These are phyloP conservation scores for Dolomedes plantarius DNA, from an alignment of 2,888 invertebrate species.

Conservation along the genomic window DNA sequence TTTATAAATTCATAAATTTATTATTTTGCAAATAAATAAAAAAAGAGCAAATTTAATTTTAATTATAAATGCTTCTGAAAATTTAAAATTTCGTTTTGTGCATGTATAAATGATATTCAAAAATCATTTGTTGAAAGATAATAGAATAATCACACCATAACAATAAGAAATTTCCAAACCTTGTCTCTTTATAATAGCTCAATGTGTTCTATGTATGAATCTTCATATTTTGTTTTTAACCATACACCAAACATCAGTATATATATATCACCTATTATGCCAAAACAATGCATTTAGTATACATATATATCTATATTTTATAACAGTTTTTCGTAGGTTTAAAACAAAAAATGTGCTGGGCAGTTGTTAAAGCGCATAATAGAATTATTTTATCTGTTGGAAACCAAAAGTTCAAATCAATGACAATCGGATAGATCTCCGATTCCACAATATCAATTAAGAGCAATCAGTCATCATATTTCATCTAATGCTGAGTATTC, in stretches of 20 bases:
- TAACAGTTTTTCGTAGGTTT: slow-evolving; percentile 52
- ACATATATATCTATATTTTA: slow-evolving; percentile 59
- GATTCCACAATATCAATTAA: slow-evolving; percentile 54
- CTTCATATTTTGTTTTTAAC: not conserved
- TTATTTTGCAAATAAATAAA: too few relatives aligned
- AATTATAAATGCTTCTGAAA: too few relatives aligned
- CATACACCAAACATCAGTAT: slow-evolving; percentile 9
- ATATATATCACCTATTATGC: slow-evolving; percentile 52
- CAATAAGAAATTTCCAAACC: too few relatives aligned
- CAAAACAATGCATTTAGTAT: slow-evolving; percentile 69
- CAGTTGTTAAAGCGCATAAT: slow-evolving; percentile 27
- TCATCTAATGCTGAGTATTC: slow-evolving; percentile 36
- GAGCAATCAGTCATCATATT: slow-evolving; percentile 42
- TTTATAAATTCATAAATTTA: too few relatives aligned
- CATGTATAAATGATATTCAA: too few relatives aligned
- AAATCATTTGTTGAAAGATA: too few relatives aligned
- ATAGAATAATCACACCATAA: too few relatives aligned
- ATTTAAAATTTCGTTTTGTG: too few relatives aligned
- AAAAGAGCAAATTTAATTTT: too few relatives aligned
- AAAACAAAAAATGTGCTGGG: slow-evolving; percentile 23
- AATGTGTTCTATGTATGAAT: not conserved
- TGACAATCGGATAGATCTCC: slow-evolving; percentile 43
- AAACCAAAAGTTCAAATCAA: slow-evolving; percentile 43
- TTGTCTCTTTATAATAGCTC: not conserved
- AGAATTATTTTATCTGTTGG: slow-evolving; percentile 32